A percentile compares a stretch with the other conserved stretches of the same genome.
These are phyloP conservation scores for Struthidea cinerea DNA, from an alignment of 2,113 vertebrate genomes.

Conservation along the genomic window DNA sequence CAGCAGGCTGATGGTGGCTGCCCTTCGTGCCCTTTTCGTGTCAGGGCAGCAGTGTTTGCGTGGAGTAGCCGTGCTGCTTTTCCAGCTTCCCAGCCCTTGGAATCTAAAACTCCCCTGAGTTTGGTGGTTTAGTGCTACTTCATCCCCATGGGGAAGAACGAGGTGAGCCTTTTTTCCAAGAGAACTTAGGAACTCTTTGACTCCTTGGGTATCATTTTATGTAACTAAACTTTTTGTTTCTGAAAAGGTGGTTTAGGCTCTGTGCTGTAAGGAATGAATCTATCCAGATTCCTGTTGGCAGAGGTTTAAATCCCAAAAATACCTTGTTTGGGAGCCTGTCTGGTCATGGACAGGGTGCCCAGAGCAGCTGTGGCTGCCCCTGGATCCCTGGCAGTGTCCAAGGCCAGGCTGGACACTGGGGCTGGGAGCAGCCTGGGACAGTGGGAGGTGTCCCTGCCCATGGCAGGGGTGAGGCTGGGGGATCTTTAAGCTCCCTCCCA, in stretches of 20 bases:
- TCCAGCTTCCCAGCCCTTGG: neutral
- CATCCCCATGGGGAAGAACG: neutral
- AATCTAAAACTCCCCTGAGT: rapidly evolving
- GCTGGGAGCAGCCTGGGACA: neutral
- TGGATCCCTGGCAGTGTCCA: neutral
- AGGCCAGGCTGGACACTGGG: neutral
- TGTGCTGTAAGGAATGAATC: neutral
- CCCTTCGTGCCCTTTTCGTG: neutral
- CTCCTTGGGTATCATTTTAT: neutral
- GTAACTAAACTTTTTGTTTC: neutral
- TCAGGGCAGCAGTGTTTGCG: neutral
- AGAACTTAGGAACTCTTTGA: neutral
- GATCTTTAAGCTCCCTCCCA: rapidly evolving
- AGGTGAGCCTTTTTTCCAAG: neutral
- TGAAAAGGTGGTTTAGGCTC: neutral
- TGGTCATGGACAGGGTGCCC: neutral
- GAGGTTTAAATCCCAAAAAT: neutral
- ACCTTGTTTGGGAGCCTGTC: neutral
- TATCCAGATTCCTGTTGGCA: neutral
- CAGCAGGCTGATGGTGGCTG: neutral
- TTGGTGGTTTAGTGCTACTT: neutral
- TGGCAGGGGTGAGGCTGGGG: rapidly evolving
- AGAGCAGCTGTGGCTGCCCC: neutral
- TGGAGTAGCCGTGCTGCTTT: neutral
- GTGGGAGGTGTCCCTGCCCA: neutral